Base-by-base conservation (phyloP, 2,797 vertebrate genomes). In the Muscicapa comitata region DNA sequence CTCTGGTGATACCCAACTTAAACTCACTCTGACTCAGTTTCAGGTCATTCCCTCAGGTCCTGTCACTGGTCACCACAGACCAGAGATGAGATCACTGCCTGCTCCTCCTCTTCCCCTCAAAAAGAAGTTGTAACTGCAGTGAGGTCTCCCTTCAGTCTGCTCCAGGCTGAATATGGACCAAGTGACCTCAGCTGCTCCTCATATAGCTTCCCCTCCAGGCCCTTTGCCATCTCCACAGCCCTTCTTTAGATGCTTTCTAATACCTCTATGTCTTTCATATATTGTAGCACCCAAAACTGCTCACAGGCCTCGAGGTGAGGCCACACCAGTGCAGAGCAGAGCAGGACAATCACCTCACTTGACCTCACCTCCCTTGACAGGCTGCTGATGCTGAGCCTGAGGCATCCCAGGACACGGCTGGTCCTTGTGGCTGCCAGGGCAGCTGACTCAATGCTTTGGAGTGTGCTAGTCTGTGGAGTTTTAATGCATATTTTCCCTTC, bases 401-500 rank as follows among this genome's bases (percentile, higher is more conserved):
- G 59, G 73, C 79, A 65, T 63, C 66, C 80, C 73, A 66, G 59
- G 65, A 90, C 66, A 72, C 0, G 5, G 25, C 5, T 35, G 45
- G 45, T 38, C 58, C 33, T 77, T 0, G 4, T 47, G 29, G 51
- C 72, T 84, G 59, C 45, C 40, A n/a, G 59, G 33, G 66, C 73
- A 83, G 73, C 58, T 77, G 80, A 78, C 80, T 84, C 73, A 84
- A 3, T 77, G 78, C 62, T 91, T 70, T 80, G 47, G 63, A 75
- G 58, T 19, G 29, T 85, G 63, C 43, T 66, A 17, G 50, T 80
- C 66, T 90, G 66, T 78, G 86, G 43, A 20, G 37, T 35, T 85
- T 94, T 75, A 57, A 86, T 90, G 79, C 35, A 31, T 90, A 75
- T 86, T 95, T 95, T 90, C 72, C 40, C 40, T 91, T 78, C 73